Conservation (phyloP, 2,113 vertebrate species). For the Raja brachyura region DNA sequence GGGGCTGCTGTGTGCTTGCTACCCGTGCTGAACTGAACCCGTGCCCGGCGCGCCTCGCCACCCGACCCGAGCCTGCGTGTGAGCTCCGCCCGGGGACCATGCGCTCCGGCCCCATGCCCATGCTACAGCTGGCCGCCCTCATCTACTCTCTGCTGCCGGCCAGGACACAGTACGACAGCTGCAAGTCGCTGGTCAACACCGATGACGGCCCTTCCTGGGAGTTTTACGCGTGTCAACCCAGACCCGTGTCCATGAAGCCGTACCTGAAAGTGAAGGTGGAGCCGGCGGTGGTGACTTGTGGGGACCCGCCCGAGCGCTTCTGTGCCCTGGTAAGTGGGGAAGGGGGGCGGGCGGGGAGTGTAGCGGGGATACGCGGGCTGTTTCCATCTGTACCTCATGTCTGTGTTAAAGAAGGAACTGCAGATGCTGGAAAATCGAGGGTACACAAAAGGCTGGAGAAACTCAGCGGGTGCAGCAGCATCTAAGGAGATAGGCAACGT, state of each 20-base stretch:
- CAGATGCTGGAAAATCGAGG: too few relatives aligned
- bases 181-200: constrained; percentile 87
- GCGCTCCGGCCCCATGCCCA: constrained; percentile 58
- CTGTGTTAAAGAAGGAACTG: too few relatives aligned
- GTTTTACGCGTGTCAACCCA: constrained; percentile 92
- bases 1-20: not conserved
- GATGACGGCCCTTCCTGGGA: constrained; percentile 92
- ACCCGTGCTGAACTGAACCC: constrained; percentile 41
- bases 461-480: too few relatives aligned
- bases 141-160: constrained; percentile 70
- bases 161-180: constrained; percentile 86
- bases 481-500: too few relatives aligned
- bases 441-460: too few relatives aligned
- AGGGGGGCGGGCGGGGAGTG: not conserved
- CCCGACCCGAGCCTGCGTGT: constrained; percentile 38
- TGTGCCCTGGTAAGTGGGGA: constrained; percentile 79
- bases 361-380: too few relatives aligned
- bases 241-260: constrained; percentile 78
- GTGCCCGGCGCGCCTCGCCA: constrained; percentile 26
- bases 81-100: constrained; percentile 43
- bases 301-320: constrained; percentile 87
- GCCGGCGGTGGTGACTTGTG: constrained; percentile 84
- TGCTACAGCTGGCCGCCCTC: constrained; percentile 68
- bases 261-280: constrained; percentile 84
- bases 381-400: not conserved